These are phyloP conservation scores for Pseudopleuronectes americanus DNA, from an alignment of 2,797 vertebrate species.

Conservation along the genomic window DNA sequence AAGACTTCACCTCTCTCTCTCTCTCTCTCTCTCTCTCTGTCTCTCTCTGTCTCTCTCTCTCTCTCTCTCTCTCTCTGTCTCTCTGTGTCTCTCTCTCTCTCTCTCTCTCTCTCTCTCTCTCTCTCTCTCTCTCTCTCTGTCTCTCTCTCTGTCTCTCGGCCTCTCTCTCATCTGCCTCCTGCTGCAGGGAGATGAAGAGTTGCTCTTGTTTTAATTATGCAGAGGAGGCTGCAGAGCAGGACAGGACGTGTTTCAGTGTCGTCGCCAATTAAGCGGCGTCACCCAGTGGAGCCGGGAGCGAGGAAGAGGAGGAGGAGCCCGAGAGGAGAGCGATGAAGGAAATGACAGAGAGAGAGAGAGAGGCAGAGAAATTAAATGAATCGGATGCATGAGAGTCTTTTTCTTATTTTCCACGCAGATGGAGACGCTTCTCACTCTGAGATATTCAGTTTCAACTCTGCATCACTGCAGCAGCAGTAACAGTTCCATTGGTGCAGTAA, in stretches of 20 bases:
- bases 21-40: not conserved
- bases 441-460: constrained; percentile 16
- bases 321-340: constrained; percentile 35
- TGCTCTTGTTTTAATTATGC: constrained; percentile 78
- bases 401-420: constrained; percentile 47
- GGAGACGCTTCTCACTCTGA: constrained; percentile 24
- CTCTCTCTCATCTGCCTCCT: constrained; percentile 49
- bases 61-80: no score
- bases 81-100: no score
- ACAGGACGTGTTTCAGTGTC: constrained; percentile 79
- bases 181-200: constrained; percentile 70
- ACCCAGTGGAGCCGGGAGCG: constrained; percentile 53
- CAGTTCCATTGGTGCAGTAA: not conserved
- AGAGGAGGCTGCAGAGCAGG: constrained; percentile 74
- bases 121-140: not conserved
- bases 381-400: constrained; percentile 35
- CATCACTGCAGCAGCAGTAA: not conserved
- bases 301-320: constrained; percentile 31
- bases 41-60: no score
- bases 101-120: not conserved
- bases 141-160: constrained; percentile 11
- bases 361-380: constrained; percentile 22
- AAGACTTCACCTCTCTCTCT: constrained; percentile 22
- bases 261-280: constrained; percentile 79
- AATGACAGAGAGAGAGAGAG: constrained; percentile 38